Evolutionary conservation across 2,113 vertebrate species (phyloP), one percentile per base, ranked within the genome.

Genomic region (Asarcornis scutulata): DNA sequence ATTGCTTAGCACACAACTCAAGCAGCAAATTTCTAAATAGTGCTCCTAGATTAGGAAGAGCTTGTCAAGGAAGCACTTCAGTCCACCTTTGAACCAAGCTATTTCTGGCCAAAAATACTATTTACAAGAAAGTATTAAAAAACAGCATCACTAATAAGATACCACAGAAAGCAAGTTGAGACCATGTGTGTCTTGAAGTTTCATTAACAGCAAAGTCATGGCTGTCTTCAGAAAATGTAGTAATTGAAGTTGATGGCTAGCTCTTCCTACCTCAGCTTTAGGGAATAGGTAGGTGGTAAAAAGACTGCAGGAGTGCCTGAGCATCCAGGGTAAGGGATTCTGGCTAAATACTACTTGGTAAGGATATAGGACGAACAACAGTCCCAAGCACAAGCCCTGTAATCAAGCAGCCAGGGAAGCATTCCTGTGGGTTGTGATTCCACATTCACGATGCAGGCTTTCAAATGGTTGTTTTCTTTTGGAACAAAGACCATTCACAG

Each of bases 401-500:
- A 77, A 82, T 15, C 27, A 50, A 82, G 48, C 31, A 82, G 31
- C 17, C 9, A 64, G 17, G 40, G 32, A 58, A 26, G 15, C 42
- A 29, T n/a, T 71, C 32, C 44, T 55, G 29, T 60, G 25, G 15
- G n/a, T 22, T 34, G 32, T 66, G 27, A 83, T 44, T 9, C 14
- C 36, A 23, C 17, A 23, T 10, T 44, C 18, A 64, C 1, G 0
- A 4, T 6, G 17, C 32, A 66, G 63, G 4, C 8, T 13, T 32
- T 59, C 48, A 36, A 38, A 22, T 7, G 13, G 9, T 48, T 66
- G 32, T 21, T 48, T 38, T 34, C n/a, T 26, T 81, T 46, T 22
- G 5, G 27, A 59, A 53, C 7, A 5, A 63, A 73, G 15, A 9
- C 56, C 5, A 23, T 44, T 71, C 21, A 13, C 22, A 20, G 60